Evolutionary conservation across 2,888 invertebrate species (phyloP).

Genomic region (Axea sp.): DNA sequence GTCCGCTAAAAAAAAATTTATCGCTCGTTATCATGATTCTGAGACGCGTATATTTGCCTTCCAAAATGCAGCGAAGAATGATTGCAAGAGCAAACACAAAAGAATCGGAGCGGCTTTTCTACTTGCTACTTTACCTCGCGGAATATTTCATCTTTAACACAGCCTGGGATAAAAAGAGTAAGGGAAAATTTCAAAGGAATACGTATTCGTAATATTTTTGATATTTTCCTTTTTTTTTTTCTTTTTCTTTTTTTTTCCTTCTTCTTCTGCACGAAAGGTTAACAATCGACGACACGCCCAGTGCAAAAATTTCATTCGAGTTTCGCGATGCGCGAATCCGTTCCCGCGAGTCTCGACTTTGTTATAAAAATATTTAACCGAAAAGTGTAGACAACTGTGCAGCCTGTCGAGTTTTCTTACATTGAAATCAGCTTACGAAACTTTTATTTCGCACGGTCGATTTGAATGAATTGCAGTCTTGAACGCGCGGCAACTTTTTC

Average conservation of each 20-base stretch:
- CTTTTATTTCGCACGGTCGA: too few species aligned
- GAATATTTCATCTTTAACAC: constrained; percentile 10
- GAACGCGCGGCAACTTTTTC: too few species aligned
- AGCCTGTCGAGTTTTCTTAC: background rate
- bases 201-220: constrained; percentile 27
- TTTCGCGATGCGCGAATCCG: background rate
- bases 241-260: too few species aligned
- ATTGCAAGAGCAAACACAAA: constrained; percentile 7
- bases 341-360: background rate
- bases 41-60: background rate
- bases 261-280: too few species aligned
- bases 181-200: constrained; percentile 21
- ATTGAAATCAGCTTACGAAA: constrained; percentile 8
- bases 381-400: background rate
- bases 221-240: constrained; percentile 10
- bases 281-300: too few species aligned
- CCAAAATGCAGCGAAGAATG: constrained; percentile 3
- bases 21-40: background rate
- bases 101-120: constrained; percentile 8
- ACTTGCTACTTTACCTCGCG: background rate
- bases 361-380: constrained; percentile 4
- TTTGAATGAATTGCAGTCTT: too few species aligned
- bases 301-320: background rate
- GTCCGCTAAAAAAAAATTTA: too few species aligned
- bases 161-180: background rate